These are phyloP conservation scores for Rhagologus leucostigma DNA, from an alignment of 2,113 vertebrate genomes.

Conservation along the genomic window DNA sequence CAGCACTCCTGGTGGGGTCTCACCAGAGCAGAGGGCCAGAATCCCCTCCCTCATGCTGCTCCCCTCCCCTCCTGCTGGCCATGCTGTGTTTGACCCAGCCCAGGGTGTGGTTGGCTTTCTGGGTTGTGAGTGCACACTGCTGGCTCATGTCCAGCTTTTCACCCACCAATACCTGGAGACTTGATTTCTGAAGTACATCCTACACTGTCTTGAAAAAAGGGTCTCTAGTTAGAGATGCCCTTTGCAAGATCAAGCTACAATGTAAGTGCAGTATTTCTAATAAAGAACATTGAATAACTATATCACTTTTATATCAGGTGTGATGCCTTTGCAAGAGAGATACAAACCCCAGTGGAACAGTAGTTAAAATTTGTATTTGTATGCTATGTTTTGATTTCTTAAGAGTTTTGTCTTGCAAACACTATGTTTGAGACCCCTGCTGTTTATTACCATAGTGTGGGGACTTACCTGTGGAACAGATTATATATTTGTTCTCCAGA, in stretches of 20 bases:
- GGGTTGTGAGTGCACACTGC: rapidly evolving
- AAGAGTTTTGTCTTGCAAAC: background rate
- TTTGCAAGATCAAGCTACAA: background rate
- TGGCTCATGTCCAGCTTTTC: background rate
- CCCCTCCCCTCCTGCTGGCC: background rate
- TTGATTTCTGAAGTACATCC: background rate
- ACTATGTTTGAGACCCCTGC: background rate
- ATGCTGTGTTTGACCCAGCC: rapidly evolving
- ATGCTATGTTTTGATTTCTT: background rate
- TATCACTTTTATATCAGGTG: background rate
- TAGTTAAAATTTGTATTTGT: background rate
- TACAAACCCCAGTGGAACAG: too few relatives aligned
- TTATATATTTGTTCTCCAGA: background rate
- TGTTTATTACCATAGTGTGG: background rate
- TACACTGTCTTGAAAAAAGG: background rate
- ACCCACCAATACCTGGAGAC: background rate
- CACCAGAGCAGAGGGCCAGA: background rate
- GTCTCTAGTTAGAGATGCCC: background rate
- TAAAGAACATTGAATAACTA: background rate
- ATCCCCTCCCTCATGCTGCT: background rate
- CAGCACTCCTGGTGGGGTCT: background rate
- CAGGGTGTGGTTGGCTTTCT: rapidly evolving
- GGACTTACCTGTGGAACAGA: background rate
- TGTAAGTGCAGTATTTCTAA: background rate
- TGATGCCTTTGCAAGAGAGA: background rate